Conservation (phyloP, 35 echinoderm and acorn worm species). For the Apostichopus japonicus region DNA sequence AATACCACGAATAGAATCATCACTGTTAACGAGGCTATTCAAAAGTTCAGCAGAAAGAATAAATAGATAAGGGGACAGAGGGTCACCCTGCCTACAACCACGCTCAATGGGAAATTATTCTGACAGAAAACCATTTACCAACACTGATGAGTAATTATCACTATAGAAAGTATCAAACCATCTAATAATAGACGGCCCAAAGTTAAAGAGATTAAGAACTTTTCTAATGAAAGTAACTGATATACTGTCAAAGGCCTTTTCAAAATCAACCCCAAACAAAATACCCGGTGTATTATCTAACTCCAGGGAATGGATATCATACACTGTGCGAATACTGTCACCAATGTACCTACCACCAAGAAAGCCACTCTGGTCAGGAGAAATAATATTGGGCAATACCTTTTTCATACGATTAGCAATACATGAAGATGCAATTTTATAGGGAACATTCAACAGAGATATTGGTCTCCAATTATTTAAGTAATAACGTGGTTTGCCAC, state of each 20-base stretch:
- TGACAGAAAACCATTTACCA: neutral
- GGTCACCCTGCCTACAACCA: conserved; percentile 23
- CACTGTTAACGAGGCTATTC: neutral
- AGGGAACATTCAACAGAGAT: conserved; percentile 4
- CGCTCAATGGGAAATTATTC: neutral
- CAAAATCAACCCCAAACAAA: neutral
- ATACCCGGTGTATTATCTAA: neutral
- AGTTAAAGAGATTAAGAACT: neutral
- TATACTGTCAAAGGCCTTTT: conserved; percentile 14
- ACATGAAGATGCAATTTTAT: conserved; percentile 4
- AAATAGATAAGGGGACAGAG: conserved; percentile 4
- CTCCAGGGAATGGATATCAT: neutral
- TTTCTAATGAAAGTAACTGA: conserved; percentile 2
- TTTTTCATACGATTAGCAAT: conserved; percentile 26
- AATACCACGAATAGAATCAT: neutral
- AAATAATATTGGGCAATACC: neutral
- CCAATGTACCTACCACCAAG: neutral
- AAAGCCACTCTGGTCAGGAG: neutral
- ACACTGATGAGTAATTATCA: neutral
- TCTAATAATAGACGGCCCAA: neutral
- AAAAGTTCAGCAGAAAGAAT: neutral
- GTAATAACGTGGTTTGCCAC: neutral
- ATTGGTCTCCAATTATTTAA: conserved; percentile 20
- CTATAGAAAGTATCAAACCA: conserved; percentile 23
- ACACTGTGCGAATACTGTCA: conserved; percentile 1